Percentiles rank a stretch among this genome's conserved stretches.
Evolutionary conservation across 2,113 vertebrate species (phyloP).

Genomic region (Antigone vipio): DNA sequence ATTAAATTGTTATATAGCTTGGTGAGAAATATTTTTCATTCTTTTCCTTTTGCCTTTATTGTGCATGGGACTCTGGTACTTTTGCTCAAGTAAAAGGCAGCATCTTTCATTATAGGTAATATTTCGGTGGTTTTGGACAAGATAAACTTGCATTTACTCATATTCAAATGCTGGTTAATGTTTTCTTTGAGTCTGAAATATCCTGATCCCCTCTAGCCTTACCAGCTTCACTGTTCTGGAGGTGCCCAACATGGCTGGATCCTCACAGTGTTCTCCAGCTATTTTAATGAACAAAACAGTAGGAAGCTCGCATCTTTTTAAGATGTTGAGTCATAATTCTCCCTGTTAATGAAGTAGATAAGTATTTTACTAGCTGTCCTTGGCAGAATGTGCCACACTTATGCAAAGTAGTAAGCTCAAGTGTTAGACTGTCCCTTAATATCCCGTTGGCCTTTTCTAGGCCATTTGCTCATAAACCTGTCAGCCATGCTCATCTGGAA

Average conservation of each 20-base stretch:
- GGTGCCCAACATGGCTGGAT: not conserved
- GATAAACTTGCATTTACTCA: not conserved
- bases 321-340: not conserved
- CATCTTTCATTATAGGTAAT: not conserved
- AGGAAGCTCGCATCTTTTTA: not conserved
- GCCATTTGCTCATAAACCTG: not conserved
- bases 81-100: not conserved
- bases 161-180: not conserved
- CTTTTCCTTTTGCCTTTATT: not conserved
- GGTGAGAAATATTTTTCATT: not conserved
- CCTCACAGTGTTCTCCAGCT: not conserved
- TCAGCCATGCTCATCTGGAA: not conserved
- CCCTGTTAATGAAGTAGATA: not conserved
- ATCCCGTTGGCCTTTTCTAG: not conserved
- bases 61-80: not conserved
- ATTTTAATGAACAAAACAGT: not conserved
- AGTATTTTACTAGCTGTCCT: not conserved
- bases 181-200: not conserved
- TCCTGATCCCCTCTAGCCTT: not conserved
- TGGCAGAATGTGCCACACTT: not conserved
- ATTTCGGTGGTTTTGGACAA: not conserved
- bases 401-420: not conserved
- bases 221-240: not conserved
- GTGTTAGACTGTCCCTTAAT: not conserved
- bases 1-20: not conserved